Evolutionary conservation across 2,113 vertebrate species (phyloP).

Genomic region (Piprites chloris): DNA sequence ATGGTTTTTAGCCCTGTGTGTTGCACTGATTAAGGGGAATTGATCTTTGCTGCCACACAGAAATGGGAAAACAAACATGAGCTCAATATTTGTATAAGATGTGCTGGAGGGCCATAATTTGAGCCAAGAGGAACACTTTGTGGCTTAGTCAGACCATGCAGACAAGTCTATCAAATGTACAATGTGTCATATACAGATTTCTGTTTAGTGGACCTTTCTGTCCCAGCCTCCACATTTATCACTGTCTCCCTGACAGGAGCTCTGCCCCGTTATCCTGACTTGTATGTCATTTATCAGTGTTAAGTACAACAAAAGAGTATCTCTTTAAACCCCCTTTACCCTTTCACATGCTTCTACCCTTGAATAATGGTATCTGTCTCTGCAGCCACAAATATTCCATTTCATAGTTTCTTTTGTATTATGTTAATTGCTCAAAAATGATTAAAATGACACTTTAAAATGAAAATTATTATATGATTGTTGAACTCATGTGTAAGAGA

Average conservation of each 20-base stretch:
- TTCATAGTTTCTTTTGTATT: conserved; percentile 38
- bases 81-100: not conserved
- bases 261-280: conserved; percentile 71
- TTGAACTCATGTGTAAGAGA: not conserved
- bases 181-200: conserved; percentile 66
- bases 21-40: conserved; percentile 21
- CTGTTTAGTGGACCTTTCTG: conserved; percentile 64
- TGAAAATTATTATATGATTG: conserved; percentile 43
- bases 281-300: conserved; percentile 77
- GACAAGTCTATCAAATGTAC: conserved; percentile 62
- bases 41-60: not conserved
- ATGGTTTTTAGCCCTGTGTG: not conserved
- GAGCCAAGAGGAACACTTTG: not conserved
- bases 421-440: conserved; percentile 3
- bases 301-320: conserved; percentile 72
- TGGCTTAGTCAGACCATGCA: conserved; percentile 11
- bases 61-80: conserved; percentile 38
- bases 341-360: conserved; percentile 62
- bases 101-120: not conserved
- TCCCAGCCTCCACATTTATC: conserved; percentile 68
- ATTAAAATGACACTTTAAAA: conserved; percentile 57
- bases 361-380: conserved; percentile 69
- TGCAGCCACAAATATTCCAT: conserved; percentile 58
- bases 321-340: conserved; percentile 71
- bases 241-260: conserved; percentile 70